Percentiles rank a stretch among this genome's conserved stretches.
These are phyloP conservation scores for Acanthochromis polyacanthus DNA, from an alignment of 2,113 vertebrate species.

Conservation along the genomic window DNA sequence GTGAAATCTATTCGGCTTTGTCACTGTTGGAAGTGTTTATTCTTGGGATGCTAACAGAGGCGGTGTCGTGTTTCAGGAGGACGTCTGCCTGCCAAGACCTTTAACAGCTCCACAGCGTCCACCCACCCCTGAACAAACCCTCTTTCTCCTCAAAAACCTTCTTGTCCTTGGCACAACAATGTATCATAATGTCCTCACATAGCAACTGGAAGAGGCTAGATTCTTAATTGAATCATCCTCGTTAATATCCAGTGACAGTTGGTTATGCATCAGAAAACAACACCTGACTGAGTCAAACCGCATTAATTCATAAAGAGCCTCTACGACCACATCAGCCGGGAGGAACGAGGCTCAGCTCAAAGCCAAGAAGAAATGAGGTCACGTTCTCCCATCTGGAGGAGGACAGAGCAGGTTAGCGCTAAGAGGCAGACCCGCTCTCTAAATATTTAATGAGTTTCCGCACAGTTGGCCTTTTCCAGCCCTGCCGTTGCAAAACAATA, in stretches of 20 bases:
- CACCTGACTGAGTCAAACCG: constrained; percentile 66
- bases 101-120: constrained; percentile 47
- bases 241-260: constrained; percentile 63
- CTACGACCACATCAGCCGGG: constrained; percentile 55
- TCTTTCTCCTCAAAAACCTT: constrained; percentile 20
- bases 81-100: constrained; percentile 47
- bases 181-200: neutral
- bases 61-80: constrained; percentile 65
- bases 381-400: constrained; percentile 79
- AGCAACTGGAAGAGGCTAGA: neutral
- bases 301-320: constrained; percentile 72
- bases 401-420: constrained; percentile 75
- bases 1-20: constrained; percentile 30
- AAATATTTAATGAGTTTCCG: constrained; percentile 87
- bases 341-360: constrained; percentile 55
- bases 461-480: constrained; percentile 80
- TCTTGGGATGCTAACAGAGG: constrained; percentile 30
- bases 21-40: constrained; percentile 47
- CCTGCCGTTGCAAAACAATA: constrained; percentile 77
- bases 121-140: constrained; percentile 42
- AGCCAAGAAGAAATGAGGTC: constrained; percentile 74
- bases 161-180: constrained; percentile 22
- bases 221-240: constrained; percentile 48
- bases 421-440: constrained; percentile 79
- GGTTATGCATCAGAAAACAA: constrained; percentile 55